Base-by-base conservation (phyloP, 2,888 invertebrate species). In the Phlogophora meticulosa region DNA sequence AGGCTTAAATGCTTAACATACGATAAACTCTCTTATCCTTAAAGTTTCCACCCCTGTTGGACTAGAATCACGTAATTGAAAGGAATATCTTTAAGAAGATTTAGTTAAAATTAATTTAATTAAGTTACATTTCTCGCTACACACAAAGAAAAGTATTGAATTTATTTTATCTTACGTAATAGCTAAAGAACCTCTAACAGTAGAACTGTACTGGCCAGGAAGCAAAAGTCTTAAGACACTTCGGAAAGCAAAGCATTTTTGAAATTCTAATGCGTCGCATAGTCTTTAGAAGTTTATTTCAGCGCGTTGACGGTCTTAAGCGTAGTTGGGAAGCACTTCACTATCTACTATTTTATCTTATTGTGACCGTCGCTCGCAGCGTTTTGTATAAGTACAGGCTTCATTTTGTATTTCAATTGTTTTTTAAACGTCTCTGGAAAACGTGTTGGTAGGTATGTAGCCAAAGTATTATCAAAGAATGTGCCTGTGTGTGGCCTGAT, bases 251-350 rank as follows among this genome's bases (percentile, higher is more conserved):
- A 67, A 62, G 73, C 81, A 74, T 81, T 83, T 81, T 84, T 84
- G 74, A 84, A 84, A 80, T 82, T 83, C 81, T 76, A 80, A 84
- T 84, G 76, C 71, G 72, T 61, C 59, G 67, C 64, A 67, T 69
- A 60, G 76, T 78, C 76, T 80, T 76, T 60, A 68, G 58, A 73
- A 81, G 55, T 73, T 76, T 71, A 82, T 77, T 80, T 80, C 73
- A 63, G 53, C 66, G 67, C 76, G 70, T 82, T 82, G 70, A 72
- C 71, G 55, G 68, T 66, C 57, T 74, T 63, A 57, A 76, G 61
- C 65, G 70, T 45, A 79, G 77, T 74, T 74, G 46, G 45, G 56
- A 72, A 82, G 71, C 74, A 69, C 69, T 80, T 79, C 70, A 66
- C 68, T 64, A n/a, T n/a, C n/a, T n/a, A 59, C 68, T 64, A 80